Evolutionary conservation across 2,888 invertebrate genomes (phyloP).

Genomic region (Folsomia candida): DNA sequence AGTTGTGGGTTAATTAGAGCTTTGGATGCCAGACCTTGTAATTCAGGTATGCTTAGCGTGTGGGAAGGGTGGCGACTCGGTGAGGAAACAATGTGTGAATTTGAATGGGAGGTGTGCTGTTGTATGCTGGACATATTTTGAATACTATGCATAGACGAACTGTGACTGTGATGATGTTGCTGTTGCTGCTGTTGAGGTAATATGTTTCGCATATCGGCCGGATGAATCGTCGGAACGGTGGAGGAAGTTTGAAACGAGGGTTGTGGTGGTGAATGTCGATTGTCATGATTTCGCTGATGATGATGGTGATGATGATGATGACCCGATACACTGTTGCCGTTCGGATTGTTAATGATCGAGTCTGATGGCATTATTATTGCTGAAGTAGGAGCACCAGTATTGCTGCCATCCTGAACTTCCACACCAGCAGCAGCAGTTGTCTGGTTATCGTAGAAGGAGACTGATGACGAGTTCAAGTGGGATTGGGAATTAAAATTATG

Average conservation of each 20-base stretch:
- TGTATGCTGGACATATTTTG: neutral
- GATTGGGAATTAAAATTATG: neutral
- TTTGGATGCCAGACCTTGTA: conserved; percentile 15
- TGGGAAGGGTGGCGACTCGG: conserved; percentile 35
- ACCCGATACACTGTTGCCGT: neutral
- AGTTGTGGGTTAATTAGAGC: conserved; percentile 19
- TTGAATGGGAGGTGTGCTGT: neutral
- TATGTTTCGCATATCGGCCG: conserved; percentile 7
- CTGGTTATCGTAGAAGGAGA: neutral
- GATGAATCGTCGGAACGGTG: neutral
- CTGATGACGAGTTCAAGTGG: no score
- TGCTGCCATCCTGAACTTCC: neutral
- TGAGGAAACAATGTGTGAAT: conserved; percentile 35
- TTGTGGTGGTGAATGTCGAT: neutral
- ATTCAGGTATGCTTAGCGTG: conserved; percentile 24
- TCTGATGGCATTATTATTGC: neutral
- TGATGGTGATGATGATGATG: neutral
- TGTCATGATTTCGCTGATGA: conserved; percentile 1
- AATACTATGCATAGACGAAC: neutral
- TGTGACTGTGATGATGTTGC: conserved; percentile 32
- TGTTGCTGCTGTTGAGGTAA: conserved; percentile 37
- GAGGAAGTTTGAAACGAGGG: neutral
- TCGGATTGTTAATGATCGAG: neutral
- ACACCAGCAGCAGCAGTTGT: neutral
- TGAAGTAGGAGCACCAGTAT: neutral